These are phyloP conservation scores for Notolabrus celidotus DNA, from an alignment of 2,797 vertebrate species.

Conservation along the genomic window DNA sequence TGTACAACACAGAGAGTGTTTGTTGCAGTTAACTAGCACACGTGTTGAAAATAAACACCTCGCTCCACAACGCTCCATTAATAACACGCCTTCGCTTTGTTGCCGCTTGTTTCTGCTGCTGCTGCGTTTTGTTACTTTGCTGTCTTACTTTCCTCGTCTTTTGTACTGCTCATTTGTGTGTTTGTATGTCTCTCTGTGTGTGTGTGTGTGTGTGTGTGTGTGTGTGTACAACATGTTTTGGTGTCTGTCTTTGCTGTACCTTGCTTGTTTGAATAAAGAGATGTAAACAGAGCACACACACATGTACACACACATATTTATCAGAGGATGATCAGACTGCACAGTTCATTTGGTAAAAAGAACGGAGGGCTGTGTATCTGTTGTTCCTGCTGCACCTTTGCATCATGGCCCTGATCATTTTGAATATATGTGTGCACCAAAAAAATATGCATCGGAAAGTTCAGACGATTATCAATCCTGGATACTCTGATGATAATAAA, in stretches of 20 bases:
- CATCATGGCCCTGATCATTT: neutral
- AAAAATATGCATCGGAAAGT: neutral
- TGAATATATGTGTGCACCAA: neutral
- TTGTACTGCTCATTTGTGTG: constrained; percentile 37
- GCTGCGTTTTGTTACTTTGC: constrained; percentile 77
- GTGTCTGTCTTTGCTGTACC: constrained; percentile 18
- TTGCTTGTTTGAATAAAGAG: constrained; percentile 28
- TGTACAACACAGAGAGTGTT: constrained; percentile 76
- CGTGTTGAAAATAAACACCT: constrained; percentile 84
- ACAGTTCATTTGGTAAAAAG: constrained; percentile 8
- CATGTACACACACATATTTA: constrained; percentile 6
- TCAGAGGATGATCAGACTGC: constrained; percentile 41
- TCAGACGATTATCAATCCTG: neutral
- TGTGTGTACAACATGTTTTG: constrained; percentile 13
- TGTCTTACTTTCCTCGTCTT: constrained; percentile 69
- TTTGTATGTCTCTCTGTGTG: constrained; percentile 1
- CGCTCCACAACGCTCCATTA: constrained; percentile 77
- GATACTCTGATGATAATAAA: neutral
- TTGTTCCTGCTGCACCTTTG: neutral
- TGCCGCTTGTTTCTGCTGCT: constrained; percentile 81
- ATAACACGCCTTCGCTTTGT: constrained; percentile 78
- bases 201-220: neutral
- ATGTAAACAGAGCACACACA: constrained; percentile 30
- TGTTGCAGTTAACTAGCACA: constrained; percentile 85
- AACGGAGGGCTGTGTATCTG: neutral